Evolutionary conservation across 2,888 invertebrate genomes (phyloP).

Genomic region (Seira sanloemensis): DNA sequence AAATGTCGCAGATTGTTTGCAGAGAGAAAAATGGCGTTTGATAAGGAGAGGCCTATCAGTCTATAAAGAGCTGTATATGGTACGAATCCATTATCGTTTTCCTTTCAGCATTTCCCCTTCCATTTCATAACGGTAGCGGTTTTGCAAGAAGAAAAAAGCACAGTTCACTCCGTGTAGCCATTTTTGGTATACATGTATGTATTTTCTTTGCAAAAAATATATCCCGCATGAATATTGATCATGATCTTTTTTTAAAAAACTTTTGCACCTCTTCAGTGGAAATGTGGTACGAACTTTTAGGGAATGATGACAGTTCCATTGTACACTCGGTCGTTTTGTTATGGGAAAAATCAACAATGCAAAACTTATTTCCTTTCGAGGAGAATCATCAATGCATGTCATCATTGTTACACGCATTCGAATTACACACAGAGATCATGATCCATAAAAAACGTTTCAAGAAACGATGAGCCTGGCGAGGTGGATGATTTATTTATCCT

Average conservation of each 20-base stretch:
- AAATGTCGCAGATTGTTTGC: background rate
- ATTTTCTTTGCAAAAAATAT: background rate
- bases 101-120: background rate
- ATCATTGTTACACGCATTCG: slow-evolving; percentile 16
- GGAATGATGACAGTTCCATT: slow-evolving; percentile 10
- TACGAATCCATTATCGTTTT: slow-evolving; percentile 9
- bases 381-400: slow-evolving; percentile 7
- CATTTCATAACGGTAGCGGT: slow-evolving; percentile 8
- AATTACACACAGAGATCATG: background rate
- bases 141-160: background rate
- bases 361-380: background rate
- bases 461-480: no score
- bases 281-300: background rate
- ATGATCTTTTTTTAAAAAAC: background rate
- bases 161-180: background rate
- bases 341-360: slow-evolving; percentile 1
- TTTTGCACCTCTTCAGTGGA: background rate
- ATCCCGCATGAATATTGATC: background rate
- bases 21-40: background rate
- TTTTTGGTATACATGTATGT: background rate
- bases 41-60: background rate
- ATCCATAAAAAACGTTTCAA: slow-evolving; percentile 6
- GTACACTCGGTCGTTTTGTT: background rate
- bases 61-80: background rate
- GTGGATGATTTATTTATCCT: slow-evolving; percentile 12